phyloP scores from a whole-genome alignment of 92 coral and sea anemone genomes.

The Porites rus region DNA sequence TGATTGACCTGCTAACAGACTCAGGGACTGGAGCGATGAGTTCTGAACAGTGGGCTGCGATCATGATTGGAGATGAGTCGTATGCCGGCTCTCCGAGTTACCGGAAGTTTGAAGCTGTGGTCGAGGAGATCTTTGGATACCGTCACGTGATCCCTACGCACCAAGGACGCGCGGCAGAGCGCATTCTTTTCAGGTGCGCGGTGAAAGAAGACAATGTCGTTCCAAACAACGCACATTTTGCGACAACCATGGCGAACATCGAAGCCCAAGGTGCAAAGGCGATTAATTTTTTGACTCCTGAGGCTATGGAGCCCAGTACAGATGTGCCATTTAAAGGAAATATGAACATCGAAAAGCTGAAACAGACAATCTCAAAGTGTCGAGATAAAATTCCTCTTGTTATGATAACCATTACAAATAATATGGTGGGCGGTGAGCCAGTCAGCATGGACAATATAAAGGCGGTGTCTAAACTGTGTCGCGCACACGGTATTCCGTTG shows the following conservation, averaged over 20 bases:
- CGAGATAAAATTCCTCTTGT: constrained; percentile 53
- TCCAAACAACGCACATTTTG: constrained; percentile 83
- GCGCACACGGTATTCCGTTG: constrained; percentile 59
- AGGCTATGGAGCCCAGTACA: constrained; percentile 53
- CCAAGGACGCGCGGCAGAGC: constrained; percentile 91
- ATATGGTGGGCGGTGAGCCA: constrained; percentile 75
- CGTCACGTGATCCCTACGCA: constrained; percentile 90
- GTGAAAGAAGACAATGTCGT: constrained; percentile 66
- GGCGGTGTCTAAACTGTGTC: constrained; percentile 80
- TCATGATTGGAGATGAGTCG: constrained; percentile 84
- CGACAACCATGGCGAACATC: constrained; percentile 76
- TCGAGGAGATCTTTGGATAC: constrained; percentile 80
- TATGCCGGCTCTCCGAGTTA: constrained; percentile 87
- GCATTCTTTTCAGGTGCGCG: constrained; percentile 64
- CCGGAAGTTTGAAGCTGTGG: constrained; percentile 70
- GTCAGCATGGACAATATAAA: constrained; percentile 83
- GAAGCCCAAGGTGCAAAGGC: constrained; percentile 75
- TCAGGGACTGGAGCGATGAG: constrained; percentile 89
- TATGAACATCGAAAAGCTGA: constrained; percentile 70
- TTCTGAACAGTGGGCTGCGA: constrained; percentile 80
- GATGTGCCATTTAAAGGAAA: constrained; percentile 76
- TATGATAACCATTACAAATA: constrained; percentile 74
- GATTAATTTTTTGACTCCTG: constrained; percentile 59
- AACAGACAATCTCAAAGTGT: constrained; percentile 34
- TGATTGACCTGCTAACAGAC: constrained; percentile 77